Base-by-base conservation (phyloP, 2,888 invertebrate species). In the Apotomis betuletana region DNA sequence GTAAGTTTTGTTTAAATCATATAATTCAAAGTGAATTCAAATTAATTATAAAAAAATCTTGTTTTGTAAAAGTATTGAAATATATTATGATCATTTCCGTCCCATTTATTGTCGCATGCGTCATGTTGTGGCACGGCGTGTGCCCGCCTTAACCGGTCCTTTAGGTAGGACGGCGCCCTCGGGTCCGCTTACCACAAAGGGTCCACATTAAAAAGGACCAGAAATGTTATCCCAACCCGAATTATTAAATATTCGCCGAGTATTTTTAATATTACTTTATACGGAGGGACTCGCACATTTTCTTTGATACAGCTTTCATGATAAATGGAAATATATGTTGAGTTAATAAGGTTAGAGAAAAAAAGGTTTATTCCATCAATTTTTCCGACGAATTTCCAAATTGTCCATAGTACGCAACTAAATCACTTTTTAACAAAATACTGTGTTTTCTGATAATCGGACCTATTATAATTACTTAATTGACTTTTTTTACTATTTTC, bases 201-300 rank as follows among this genome's bases (percentile, higher is more conserved):
- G 75, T 74, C 62, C 72, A 70, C 74, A 82, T 82, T 82, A 78
- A 81, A 81, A 82, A 79, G 79, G 77, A 68, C 75, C 76, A 73
- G 60, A 59, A 87, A 87, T 87, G 85, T 84, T 86, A 87, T 83
- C 81, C 81, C 83, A 83, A 86, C 86, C 86, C 76, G 82, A 82
- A 84, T 86, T 86, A 87, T 87, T 85, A 84, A 85, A 87, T 87
- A 85, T 84, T 81, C 78, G 77, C 77, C 67, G 77, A 83, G 81
- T 83, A 85, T 85, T 84, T 85, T 85, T 84, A 82, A 84, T 85
- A 85, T 85, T 74, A 75, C 77, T 78, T 79, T 79, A 78, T 80
- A 59, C 55, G 64, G 44, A 68, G 70, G 78, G 77, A 74, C 78
- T 79, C 76, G 74, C 75, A 74, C 75, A 49, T 68, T 59, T 71